These are phyloP conservation scores for Nymphalis c-album DNA, from an alignment of 2,888 invertebrate genomes.

Conservation along the genomic window DNA sequence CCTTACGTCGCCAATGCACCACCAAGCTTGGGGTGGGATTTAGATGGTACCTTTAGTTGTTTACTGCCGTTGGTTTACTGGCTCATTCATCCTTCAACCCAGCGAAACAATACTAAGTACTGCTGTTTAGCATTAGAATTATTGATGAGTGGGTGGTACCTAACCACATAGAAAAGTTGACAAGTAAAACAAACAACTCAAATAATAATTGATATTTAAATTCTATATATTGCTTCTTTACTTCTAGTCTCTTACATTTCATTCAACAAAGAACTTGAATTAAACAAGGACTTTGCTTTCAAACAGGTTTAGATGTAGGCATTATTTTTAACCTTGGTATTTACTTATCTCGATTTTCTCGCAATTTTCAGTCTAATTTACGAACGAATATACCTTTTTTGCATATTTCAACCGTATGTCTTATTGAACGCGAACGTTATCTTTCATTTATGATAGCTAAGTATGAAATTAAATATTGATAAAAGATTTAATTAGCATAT, in stretches of 20 bases:
- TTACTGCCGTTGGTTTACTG: no score
- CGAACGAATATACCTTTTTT: conserved; percentile 1
- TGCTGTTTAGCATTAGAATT: no score
- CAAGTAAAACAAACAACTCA: neutral
- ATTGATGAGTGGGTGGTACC: no score
- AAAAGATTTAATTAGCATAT: no score
- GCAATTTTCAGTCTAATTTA: conserved; percentile 5
- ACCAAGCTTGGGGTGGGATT: no score
- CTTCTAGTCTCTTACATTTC: conserved; percentile 19
- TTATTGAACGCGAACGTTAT: neutral
- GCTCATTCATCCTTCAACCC: no score
- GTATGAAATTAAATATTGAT: no score
- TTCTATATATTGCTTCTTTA: neutral
- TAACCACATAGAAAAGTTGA: no score
- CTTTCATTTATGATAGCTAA: no score
- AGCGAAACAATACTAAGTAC: no score
- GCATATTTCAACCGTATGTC: neutral
- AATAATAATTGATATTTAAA: neutral
- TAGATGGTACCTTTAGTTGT: no score
- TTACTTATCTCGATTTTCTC: conserved; percentile 15
- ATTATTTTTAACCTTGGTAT: conserved; percentile 23
- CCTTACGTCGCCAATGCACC: no score
- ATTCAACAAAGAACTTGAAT: conserved; percentile 33
- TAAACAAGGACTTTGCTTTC: conserved; percentile 29
- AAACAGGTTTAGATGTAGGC: conserved; percentile 28